phyloP scores from a whole-genome alignment of 2,113 vertebrate genomes.

The western clawed frog (Xenopus tropicalis) region DNA sequence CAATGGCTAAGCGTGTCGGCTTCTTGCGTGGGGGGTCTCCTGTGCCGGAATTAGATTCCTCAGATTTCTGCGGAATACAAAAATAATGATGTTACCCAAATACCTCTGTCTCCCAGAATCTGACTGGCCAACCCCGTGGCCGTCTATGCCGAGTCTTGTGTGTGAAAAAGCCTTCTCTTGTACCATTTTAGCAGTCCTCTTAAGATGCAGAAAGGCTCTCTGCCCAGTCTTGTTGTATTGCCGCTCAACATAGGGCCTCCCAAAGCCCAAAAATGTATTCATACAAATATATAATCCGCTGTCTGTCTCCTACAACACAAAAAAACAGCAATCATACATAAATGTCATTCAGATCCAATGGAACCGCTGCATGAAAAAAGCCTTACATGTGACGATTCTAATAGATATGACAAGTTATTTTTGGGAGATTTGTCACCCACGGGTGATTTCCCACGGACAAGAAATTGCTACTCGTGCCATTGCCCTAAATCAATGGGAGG shows the following conservation, averaged over 20 bases:
- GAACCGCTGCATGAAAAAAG: too few species aligned
- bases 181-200: conserved; percentile 82
- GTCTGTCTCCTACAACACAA: conserved; percentile 79
- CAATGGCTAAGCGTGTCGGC: conserved; percentile 93
- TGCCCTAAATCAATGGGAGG: too few species aligned
- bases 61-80: conserved; percentile 46
- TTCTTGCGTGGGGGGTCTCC: conserved; percentile 97
- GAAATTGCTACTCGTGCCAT: too few species aligned
- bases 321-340: too few species aligned
- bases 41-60: conserved; percentile 83
- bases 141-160: too few species aligned
- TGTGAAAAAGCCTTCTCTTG: too few species aligned
- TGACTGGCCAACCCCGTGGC: background rate
- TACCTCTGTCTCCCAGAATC: background rate
- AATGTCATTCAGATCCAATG: too few species aligned
- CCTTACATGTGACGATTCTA: too few species aligned
- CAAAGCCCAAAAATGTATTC: conserved; percentile 95
- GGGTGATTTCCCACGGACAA: too few species aligned
- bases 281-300: conserved; percentile 95
- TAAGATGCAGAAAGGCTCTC: conserved; percentile 89
- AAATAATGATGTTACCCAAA: background rate
- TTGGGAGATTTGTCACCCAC: too few species aligned
- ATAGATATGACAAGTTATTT: too few species aligned
- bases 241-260: conserved; percentile 87
- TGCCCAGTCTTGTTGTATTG: conserved; percentile 86